Evolutionary conservation across 2,797 vertebrate species (phyloP).

Genomic region (Syncerus caffer): DNA sequence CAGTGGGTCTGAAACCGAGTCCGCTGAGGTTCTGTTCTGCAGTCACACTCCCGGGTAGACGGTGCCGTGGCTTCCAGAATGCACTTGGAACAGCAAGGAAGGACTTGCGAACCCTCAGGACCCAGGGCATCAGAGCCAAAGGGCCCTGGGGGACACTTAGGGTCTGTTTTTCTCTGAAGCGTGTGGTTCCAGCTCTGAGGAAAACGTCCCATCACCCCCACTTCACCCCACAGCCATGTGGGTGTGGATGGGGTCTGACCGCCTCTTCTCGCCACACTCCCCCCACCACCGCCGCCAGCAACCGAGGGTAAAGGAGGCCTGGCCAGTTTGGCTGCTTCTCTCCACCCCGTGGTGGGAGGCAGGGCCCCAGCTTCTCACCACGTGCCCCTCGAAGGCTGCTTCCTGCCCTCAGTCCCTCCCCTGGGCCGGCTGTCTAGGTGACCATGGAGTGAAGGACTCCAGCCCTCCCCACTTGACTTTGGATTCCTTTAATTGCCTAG

Average conservation of each 20-base stretch:
- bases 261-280: neutral
- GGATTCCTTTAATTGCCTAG: neutral
- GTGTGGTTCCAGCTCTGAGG: neutral
- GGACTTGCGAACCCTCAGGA: neutral
- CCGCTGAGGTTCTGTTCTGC: neutral
- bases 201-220: neutral
- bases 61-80: no score
- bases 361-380: neutral
- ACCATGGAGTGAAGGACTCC: neutral
- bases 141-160: neutral
- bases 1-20: neutral
- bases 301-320: neutral
- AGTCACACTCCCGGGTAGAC: accelerated
- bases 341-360: accelerated
- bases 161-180: neutral
- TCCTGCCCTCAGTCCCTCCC: neutral
- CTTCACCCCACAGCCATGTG: neutral
- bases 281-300: accelerated
- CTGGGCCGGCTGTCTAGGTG: neutral
- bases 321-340: neutral
- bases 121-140: neutral
- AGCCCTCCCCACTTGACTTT: neutral
- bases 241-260: neutral
- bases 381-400: neutral
- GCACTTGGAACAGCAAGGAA: neutral